Percentiles rank a stretch among this genome's conserved stretches.
phyloP scores from a whole-genome alignment of 2,113 vertebrate species.

The Mesitornis unicolor region DNA sequence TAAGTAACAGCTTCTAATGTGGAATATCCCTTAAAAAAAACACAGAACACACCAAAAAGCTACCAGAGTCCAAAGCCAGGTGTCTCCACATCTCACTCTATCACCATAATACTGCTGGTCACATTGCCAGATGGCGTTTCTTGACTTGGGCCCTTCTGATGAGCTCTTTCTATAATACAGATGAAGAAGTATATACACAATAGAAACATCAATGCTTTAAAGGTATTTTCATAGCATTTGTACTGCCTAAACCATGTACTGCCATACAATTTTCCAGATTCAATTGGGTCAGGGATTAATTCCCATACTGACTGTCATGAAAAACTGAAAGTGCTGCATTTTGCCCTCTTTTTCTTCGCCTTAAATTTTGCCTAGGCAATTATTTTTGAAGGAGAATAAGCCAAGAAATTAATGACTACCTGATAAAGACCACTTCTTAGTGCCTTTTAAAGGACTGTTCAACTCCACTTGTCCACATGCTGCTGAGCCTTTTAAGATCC shows the following conservation, averaged over 20 bases:
- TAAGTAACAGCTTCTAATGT: neutral
- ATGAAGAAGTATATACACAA: neutral
- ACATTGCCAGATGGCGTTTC: neutral
- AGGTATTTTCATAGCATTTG: neutral
- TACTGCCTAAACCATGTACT: neutral
- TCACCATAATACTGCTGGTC: neutral
- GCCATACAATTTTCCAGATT: neutral
- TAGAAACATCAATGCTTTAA: neutral
- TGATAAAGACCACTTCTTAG: neutral
- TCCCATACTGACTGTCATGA: neutral
- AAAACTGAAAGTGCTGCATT: neutral
- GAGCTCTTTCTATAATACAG: neutral
- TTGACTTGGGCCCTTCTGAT: neutral
- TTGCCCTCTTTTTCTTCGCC: neutral
- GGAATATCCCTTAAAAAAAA: neutral
- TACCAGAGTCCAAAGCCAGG: neutral
- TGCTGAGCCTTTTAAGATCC: neutral
- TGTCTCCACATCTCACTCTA: neutral
- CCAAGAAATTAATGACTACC: neutral
- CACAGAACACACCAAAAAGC: too few species aligned
- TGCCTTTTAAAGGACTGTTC: neutral
- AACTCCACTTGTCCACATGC: neutral
- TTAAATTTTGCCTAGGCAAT: neutral
- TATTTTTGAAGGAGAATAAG: neutral
- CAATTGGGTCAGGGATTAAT: neutral